These are phyloP conservation scores for Bradypodion pumilum DNA, from an alignment of 2,797 vertebrate genomes.

Conservation along the genomic window DNA sequence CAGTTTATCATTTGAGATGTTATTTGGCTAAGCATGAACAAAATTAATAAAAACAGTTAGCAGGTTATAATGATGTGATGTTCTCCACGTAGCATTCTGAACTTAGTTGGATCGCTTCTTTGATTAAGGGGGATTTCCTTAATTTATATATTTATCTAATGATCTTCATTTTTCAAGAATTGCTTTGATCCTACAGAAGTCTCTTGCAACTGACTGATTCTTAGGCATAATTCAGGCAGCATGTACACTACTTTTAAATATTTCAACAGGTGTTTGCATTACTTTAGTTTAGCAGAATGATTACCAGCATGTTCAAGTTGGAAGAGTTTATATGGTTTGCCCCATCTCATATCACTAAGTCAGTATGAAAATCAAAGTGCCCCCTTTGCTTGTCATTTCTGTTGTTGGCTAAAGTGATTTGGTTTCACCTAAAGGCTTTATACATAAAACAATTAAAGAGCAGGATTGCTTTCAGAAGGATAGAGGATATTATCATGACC, in stretches of 20 bases:
- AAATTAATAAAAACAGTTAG: conserved; percentile 32
- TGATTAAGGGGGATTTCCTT: conserved; percentile 37
- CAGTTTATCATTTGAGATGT: conserved; percentile 42
- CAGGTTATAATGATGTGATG: conserved; percentile 35
- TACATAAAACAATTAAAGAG: conserved; percentile 29
- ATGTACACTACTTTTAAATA: conserved; percentile 53
- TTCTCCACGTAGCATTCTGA: conserved; percentile 55
- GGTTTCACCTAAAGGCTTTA: conserved; percentile 46
- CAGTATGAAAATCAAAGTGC: conserved; percentile 23
- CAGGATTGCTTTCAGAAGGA: conserved; percentile 41
- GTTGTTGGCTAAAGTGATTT: neutral
- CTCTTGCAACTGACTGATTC: conserved; percentile 65
- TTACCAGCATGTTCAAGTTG: conserved; percentile 56
- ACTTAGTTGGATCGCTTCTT: conserved; percentile 52
- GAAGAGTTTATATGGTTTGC: conserved; percentile 43
- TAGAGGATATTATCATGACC: conserved; percentile 41
- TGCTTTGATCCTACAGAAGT: conserved; percentile 37
- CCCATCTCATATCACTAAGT: conserved; percentile 37
- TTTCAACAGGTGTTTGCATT: conserved; percentile 62
- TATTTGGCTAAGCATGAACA: conserved; percentile 56
- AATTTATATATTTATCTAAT: conserved; percentile 24
- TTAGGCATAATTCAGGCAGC: conserved; percentile 43
- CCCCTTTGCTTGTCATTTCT: neutral
- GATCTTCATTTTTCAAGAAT: conserved; percentile 24
- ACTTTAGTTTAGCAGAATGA: conserved; percentile 39